Conservation (phyloP, 1,140 invertebrate species). For the Penaeus indicus region DNA sequence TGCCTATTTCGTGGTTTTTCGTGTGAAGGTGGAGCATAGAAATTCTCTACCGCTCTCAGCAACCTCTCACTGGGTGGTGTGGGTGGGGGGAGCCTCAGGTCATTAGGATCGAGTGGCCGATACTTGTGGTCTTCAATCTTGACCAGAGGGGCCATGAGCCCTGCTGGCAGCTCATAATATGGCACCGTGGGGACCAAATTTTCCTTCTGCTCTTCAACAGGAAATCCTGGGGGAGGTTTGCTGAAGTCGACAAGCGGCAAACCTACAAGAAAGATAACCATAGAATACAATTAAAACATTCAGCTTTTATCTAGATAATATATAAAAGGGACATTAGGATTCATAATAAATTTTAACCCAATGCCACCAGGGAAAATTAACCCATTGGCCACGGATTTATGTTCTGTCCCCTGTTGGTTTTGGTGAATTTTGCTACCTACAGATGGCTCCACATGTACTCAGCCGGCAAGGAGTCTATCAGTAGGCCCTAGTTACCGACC, state of each 20-base stretch:
- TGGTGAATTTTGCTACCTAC: too few relatives aligned
- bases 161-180: slow-evolving; percentile 94
- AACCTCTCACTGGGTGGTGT: slow-evolving; percentile 92
- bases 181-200: slow-evolving; percentile 87
- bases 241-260: slow-evolving; percentile 82
- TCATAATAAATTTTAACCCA: too few relatives aligned
- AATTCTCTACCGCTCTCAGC: slow-evolving; percentile 92
- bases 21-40: slow-evolving; percentile 93
- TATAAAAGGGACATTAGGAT: too few relatives aligned
- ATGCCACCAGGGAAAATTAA: too few relatives aligned
- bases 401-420: too few relatives aligned
- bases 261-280: slow-evolving; percentile 25
- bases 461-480: too few relatives aligned
- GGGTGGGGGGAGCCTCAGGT: slow-evolving; percentile 91
- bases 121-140: slow-evolving; percentile 90
- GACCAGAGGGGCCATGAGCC: slow-evolving; percentile 67
- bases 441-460: too few relatives aligned
- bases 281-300: neutral
- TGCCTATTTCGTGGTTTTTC: slow-evolving; percentile 94
- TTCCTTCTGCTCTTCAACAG: slow-evolving; percentile 71
- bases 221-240: slow-evolving; percentile 86
- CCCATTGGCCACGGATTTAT: too few relatives aligned
- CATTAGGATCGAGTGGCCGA: slow-evolving; percentile 88
- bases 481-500: too few relatives aligned
- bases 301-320: neutral